These are phyloP conservation scores for Drosophila nr. perissopoda DNA, from an alignment of 2,888 invertebrate genomes.

Conservation along the genomic window DNA sequence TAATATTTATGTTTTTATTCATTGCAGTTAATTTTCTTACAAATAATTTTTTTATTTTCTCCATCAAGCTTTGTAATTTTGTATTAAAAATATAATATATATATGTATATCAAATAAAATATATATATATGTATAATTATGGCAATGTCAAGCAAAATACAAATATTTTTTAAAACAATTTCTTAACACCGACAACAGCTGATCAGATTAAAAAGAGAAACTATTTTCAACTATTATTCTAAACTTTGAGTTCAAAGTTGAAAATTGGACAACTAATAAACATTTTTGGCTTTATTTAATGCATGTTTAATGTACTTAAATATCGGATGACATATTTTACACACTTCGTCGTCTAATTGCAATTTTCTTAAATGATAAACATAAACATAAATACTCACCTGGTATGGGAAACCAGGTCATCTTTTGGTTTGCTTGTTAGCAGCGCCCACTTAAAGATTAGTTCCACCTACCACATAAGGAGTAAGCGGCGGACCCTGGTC, in stretches of 20 bases:
- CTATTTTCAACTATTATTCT: neutral
- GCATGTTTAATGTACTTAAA: neutral
- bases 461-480: constrained; percentile 51
- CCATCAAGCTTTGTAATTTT: no score
- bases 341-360: neutral
- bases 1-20: neutral
- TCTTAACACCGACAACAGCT: no score
- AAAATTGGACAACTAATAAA: neutral
- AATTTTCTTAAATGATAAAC: neutral
- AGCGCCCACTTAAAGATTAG: constrained; percentile 78
- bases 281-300: neutral
- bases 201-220: no score
- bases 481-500: constrained; percentile 49
- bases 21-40: no score
- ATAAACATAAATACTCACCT: constrained; percentile 51
- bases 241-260: neutral
- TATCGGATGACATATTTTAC: neutral
- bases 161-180: no score
- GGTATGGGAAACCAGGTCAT: constrained; percentile 13
- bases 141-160: no score
- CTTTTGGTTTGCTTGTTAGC: constrained; percentile 63
- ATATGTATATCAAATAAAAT: no score
- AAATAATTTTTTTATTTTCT: neutral
- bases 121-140: no score
- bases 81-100: no score